Evolutionary conservation across 2,888 invertebrate species (phyloP), one percentile per base, ranked within the genome.

Genomic region (Dascillus cervinus): DNA sequence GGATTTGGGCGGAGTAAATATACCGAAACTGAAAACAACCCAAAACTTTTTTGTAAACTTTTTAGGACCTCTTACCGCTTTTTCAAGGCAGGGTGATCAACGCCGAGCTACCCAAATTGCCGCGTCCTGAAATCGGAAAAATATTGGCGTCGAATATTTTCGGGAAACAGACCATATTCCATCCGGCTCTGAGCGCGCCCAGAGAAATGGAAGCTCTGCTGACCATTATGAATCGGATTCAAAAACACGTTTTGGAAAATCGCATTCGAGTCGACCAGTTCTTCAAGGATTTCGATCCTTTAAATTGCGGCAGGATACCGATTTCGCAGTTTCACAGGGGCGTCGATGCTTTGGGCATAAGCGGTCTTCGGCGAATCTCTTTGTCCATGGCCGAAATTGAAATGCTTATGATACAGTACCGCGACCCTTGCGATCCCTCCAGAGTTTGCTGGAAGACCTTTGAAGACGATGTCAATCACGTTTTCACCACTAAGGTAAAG

Each of bases 401-500:
- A 36, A 70, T 74, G 33, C 57, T 87, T n/a, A 67, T 73, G 46
- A 65, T 69, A 8, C 76, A 79, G 53, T 87, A 85, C 61, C 58
- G 71, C 37, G 82, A 85, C 66, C 79, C 80, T n/a, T 72, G 77
- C 46, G 83, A 85, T 59, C 61, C 63, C 0, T 68, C 72, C 30
- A 71, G 77, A 29, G 69, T 84, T 22, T 79, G 80, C 57, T 87
- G 86, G 85, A 71, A 74, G 34, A 76, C 77, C 11, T 87, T 87
- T 56, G 80, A 79, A 51, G 79, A 82, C 49, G 85, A 86, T 57
- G 75, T 86, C 43, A 81, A 87, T 53, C 76, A 78, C 53, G 84
- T 64, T 3, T 65, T 64, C 43, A 64, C 62, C 0, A 52, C 53
- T 3, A 61, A 61, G 44, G 61, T 62, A 48, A 15, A n/a, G n/a